Conservation (phyloP, 2,113 vertebrate species). For the Halcyon malimbica region DNA sequence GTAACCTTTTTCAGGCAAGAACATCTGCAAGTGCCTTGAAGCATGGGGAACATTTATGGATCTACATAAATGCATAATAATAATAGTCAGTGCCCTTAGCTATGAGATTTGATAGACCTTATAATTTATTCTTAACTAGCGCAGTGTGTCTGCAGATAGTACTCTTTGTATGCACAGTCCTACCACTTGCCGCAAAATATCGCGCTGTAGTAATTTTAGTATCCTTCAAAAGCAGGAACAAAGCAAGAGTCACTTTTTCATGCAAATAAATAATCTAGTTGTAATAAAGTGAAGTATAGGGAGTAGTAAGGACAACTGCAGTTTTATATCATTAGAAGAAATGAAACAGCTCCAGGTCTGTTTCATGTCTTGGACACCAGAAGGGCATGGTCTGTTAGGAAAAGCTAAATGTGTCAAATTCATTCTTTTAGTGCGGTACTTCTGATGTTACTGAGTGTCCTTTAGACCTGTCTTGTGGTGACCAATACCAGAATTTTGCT, state of each 20-base stretch:
- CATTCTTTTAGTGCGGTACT: background rate
- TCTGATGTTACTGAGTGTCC: background rate
- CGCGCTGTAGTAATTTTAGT: background rate
- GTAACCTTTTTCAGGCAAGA: background rate
- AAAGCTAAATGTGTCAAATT: background rate
- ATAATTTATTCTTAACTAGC: slow-evolving; percentile 9
- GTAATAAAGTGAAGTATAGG: background rate
- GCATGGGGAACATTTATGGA: background rate
- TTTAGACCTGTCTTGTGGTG: background rate
- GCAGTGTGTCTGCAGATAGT: background rate
- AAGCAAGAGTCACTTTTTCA: background rate
- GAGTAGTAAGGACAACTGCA: background rate
- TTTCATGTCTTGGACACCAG: background rate
- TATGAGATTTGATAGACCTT: background rate
- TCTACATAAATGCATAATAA: slow-evolving; percentile 28
- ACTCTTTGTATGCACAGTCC: background rate
- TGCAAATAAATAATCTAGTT: background rate
- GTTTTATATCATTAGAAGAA: background rate
- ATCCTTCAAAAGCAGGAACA: background rate
- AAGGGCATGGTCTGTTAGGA: background rate
- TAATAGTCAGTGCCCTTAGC: background rate
- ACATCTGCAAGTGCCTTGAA: background rate
- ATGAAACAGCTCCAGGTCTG: rapidly evolving
- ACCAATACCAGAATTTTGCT: background rate
- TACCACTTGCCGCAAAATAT: background rate